Evolutionary conservation across 2,888 invertebrate species (phyloP).

Genomic region (Napeogenes inachia): DNA sequence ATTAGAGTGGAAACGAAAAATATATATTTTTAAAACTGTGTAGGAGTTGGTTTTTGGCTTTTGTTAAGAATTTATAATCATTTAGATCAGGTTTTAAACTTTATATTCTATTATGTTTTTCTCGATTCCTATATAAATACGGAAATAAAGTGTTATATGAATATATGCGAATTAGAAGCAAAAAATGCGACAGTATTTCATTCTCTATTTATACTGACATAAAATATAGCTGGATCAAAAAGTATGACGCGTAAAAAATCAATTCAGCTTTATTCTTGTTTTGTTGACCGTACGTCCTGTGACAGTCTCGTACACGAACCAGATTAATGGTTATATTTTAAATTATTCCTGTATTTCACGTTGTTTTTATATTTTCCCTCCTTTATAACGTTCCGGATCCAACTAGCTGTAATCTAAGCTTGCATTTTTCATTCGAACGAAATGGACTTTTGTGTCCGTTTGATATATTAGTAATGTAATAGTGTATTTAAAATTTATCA

Average conservation of each 20-base stretch:
- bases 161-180: neutral
- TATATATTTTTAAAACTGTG: constrained; percentile 30
- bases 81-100: neutral
- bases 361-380: constrained; percentile 50
- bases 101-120: too few relatives aligned
- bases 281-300: constrained; percentile 50
- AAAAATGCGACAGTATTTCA: neutral
- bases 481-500: constrained; percentile 20
- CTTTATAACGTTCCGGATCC: constrained; percentile 39
- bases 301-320: constrained; percentile 59
- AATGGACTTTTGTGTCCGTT: constrained; percentile 28
- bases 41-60: neutral
- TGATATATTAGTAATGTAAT: constrained; percentile 31
- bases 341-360: constrained; percentile 65
- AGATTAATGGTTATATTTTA: constrained; percentile 75
- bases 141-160: too few relatives aligned
- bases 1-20: constrained; percentile 24
- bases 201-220: constrained; percentile 8
- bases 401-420: constrained; percentile 49
- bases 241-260: constrained; percentile 4
- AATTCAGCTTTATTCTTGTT: constrained; percentile 13
- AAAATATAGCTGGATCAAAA: constrained; percentile 1
- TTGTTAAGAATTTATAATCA: neutral
- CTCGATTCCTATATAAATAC: neutral
- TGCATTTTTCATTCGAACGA: constrained; percentile 56